phyloP scores from a whole-genome alignment of 2,797 vertebrate genomes.

The Sarcoramphus papa region DNA sequence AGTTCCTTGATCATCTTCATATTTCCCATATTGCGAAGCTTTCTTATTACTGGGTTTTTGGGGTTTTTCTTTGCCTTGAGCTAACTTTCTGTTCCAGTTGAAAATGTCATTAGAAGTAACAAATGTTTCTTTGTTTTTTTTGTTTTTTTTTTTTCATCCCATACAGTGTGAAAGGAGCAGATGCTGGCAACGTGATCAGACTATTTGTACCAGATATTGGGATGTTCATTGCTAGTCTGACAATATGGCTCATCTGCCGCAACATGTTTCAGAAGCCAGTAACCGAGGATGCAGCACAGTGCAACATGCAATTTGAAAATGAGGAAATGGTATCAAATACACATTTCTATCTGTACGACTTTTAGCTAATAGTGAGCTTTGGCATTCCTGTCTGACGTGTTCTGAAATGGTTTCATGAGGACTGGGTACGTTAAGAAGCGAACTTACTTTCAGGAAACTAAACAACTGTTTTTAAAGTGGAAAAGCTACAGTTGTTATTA shows the following conservation, averaged over 20 bases:
- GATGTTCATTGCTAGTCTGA: slow-evolving; percentile 90
- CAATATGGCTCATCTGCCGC: slow-evolving; percentile 92
- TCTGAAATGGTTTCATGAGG: neutral
- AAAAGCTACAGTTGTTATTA: neutral
- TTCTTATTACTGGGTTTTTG: neutral
- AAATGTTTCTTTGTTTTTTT: neutral
- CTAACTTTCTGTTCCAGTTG: neutral
- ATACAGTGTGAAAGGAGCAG: slow-evolving; percentile 88
- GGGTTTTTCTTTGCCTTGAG: neutral
- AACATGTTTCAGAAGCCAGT: slow-evolving; percentile 86
- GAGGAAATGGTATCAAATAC: slow-evolving; percentile 85
- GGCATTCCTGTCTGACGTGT: neutral
- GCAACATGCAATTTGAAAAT: slow-evolving; percentile 87
- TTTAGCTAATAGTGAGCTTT: neutral
- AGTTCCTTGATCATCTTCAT: neutral
- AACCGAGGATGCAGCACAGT: slow-evolving; percentile 86
- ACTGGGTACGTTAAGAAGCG: neutral
- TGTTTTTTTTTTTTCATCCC: neutral
- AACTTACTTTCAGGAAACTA: neutral
- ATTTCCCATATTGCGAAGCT: neutral
- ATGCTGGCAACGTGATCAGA: slow-evolving; percentile 92
- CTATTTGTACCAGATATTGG: slow-evolving; percentile 95
- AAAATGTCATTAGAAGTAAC: slow-evolving; percentile 19
- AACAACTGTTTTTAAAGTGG: neutral
- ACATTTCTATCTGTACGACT: neutral